A percentile compares a stretch with the other conserved stretches of the same genome.
Conservation (phyloP, 2,888 invertebrate genomes). For the Latrodectus elegans region DNA sequence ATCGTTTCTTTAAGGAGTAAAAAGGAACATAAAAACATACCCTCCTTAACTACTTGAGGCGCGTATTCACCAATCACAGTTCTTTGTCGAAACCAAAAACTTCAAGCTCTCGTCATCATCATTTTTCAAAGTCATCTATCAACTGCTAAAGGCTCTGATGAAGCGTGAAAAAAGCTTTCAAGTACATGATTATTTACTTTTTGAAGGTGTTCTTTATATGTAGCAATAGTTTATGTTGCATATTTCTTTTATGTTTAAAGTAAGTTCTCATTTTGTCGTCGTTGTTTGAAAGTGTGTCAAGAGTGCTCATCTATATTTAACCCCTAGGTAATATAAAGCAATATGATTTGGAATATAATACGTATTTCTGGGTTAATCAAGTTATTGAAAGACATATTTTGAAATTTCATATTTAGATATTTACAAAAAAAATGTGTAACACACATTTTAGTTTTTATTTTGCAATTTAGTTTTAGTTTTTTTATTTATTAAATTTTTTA, state of each 20-base stretch:
- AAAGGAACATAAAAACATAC: neutral
- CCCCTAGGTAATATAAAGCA: no score
- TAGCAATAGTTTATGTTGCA: conserved; percentile 19
- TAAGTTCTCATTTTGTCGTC: neutral
- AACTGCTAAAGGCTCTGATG: conserved; percentile 47
- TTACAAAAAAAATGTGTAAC: no score
- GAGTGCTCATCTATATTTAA: no score
- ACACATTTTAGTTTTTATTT: no score
- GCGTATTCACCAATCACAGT: conserved; percentile 60
- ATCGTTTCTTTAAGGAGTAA: conserved; percentile 18
- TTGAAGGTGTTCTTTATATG: neutral
- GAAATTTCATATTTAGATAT: no score
- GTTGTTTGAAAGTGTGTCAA: neutral
- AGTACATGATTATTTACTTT: conserved; percentile 33
- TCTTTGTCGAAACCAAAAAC: conserved; percentile 59
- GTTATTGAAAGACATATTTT: no score
- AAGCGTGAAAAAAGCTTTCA: conserved; percentile 29
- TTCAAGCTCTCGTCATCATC: conserved; percentile 61
- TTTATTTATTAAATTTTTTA: no score
- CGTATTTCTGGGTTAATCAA: no score
- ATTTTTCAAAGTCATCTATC: conserved; percentile 67
- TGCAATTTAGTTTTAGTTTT: no score
- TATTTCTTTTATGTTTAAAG: conserved; percentile 1
- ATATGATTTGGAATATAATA: no score
- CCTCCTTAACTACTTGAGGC: conserved; percentile 23